Conservation (phyloP, 2,113 vertebrate species). For the Corapipo altera region DNA sequence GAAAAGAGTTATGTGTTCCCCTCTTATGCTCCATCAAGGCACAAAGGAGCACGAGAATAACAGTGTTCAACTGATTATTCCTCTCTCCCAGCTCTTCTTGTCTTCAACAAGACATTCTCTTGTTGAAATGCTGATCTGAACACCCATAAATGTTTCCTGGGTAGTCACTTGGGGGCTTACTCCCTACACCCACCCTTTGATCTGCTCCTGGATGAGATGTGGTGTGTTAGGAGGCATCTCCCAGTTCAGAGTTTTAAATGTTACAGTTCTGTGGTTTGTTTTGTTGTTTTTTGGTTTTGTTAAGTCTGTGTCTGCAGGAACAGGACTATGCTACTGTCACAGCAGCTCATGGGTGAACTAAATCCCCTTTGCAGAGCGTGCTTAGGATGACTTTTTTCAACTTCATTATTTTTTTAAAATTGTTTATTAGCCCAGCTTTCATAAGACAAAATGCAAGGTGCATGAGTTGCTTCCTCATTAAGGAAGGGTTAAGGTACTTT, state of each 20-base stretch:
- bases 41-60: not conserved
- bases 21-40: not conserved
- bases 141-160: not conserved
- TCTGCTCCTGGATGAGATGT: not conserved
- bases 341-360: not conserved
- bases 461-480: fast-evolving
- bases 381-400: not conserved
- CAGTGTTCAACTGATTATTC: not conserved
- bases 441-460: not conserved
- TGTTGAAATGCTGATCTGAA: not conserved
- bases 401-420: fast-evolving
- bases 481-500: not conserved
- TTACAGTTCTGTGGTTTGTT: not conserved
- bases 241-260: not conserved
- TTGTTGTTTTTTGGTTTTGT: not conserved
- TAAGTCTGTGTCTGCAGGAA: not conserved
- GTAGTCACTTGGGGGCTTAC: not conserved
- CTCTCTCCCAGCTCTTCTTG: not conserved
- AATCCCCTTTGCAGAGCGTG: fast-evolving
- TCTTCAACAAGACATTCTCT: too few relatives aligned
- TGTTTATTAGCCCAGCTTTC: not conserved
- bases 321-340: not conserved
- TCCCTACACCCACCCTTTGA: not conserved
- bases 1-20: not conserved
- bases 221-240: not conserved